Conservation (phyloP, 2,797 vertebrate species). For the Clarias platycephalus region DNA sequence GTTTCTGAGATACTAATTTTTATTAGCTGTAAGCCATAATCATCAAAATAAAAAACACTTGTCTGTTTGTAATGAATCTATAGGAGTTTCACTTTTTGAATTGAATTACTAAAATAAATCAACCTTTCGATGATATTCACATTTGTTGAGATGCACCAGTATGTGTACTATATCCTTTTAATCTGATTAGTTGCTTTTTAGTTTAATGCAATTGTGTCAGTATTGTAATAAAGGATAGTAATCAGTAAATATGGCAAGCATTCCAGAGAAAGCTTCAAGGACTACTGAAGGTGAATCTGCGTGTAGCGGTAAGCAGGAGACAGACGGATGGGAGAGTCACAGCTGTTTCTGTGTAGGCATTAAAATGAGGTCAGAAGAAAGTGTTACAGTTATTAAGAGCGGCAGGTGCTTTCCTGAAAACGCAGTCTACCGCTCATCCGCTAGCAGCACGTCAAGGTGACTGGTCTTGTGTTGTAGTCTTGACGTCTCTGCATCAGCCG, state of each 20-base stretch:
- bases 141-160: no score
- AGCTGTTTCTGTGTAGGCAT: background rate
- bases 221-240: background rate
- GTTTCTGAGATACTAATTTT: no score
- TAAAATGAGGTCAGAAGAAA: constrained; percentile 27
- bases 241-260: background rate
- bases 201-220: background rate
- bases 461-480: background rate
- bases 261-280: background rate
- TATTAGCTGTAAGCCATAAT: no score
- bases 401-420: background rate
- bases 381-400: background rate
- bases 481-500: background rate
- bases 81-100: no score
- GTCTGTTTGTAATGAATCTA: no score
- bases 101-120: no score
- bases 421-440: background rate
- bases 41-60: no score
- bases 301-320: background rate
- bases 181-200: background rate
- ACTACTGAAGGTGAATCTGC: constrained; percentile 41
- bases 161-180: no score
- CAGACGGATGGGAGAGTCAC: constrained; percentile 22
- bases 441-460: background rate
- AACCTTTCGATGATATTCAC: no score